Percentiles rank a stretch among this genome's conserved stretches.
These are phyloP conservation scores for Drosophila virilis DNA, from an alignment of 1,140 invertebrate species.

Conservation along the genomic window DNA sequence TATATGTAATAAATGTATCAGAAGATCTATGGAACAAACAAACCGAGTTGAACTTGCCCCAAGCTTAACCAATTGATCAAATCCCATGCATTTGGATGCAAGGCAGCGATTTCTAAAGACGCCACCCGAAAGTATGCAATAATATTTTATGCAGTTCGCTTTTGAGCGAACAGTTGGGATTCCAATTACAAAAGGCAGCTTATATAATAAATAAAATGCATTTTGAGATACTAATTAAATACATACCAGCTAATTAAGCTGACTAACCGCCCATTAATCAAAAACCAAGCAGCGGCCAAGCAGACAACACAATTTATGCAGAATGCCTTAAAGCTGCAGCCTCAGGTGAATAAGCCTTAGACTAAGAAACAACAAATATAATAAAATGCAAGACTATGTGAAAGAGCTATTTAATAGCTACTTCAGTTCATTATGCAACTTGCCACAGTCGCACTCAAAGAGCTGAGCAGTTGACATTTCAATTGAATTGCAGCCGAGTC, in stretches of 20 bases:
- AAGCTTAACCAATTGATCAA: background rate
- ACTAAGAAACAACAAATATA: background rate
- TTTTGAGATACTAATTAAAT: background rate
- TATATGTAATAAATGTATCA: too few relatives aligned
- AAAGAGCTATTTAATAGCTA: background rate
- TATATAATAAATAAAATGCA: background rate
- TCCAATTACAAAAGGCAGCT: background rate
- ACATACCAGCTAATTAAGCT: background rate
- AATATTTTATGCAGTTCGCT: background rate
- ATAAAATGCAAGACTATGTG: background rate
- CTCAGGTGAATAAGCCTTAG: background rate
- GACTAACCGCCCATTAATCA: slow-evolving; percentile 20
- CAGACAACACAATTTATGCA: slow-evolving; percentile 16
- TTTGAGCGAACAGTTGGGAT: background rate
- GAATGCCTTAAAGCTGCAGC: background rate
- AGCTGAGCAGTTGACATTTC: background rate
- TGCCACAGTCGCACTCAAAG: too few relatives aligned
- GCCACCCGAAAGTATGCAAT: slow-evolving; percentile 1
- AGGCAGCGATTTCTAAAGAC: too few relatives aligned
- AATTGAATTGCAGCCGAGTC: slow-evolving; percentile 3
- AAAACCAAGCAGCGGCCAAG: slow-evolving; percentile 17
- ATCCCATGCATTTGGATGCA: background rate
- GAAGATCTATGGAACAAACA: background rate
- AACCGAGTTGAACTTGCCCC: background rate
- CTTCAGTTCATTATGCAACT: background rate